Evolutionary conservation across 2,888 invertebrate species (phyloP).

Genomic region (Boloria selene): DNA sequence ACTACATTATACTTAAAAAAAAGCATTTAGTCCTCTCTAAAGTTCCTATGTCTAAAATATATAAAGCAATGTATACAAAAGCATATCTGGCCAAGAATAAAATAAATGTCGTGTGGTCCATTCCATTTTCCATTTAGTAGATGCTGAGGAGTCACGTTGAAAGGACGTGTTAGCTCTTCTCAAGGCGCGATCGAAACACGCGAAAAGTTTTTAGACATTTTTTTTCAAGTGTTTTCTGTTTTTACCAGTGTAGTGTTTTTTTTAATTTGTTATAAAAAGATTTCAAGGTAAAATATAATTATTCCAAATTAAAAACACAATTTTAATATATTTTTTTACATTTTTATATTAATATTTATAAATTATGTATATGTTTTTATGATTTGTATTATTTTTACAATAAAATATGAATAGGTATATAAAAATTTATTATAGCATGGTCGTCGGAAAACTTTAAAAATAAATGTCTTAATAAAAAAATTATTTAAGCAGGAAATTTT

Average conservation of each 20-base stretch:
- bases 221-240: constrained; percentile 7
- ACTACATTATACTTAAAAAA: too few relatives aligned
- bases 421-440: too few relatives aligned
- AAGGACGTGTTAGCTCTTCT: constrained; percentile 46
- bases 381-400: not conserved
- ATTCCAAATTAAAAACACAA: not conserved
- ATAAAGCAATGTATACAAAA: too few relatives aligned
- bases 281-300: constrained; percentile 8
- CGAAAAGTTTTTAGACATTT: constrained; percentile 21
- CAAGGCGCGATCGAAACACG: constrained; percentile 20
- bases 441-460: too few relatives aligned
- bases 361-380: not conserved
- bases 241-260: constrained; percentile 25
- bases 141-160: constrained; percentile 51
- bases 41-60: too few relatives aligned
- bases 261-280: not conserved
- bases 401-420: not conserved
- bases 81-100: constrained; percentile 29
- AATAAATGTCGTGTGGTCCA: constrained; percentile 46
- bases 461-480: too few relatives aligned
- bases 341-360: not conserved
- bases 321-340: not conserved
- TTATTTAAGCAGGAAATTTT: too few relatives aligned
- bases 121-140: constrained; percentile 52
- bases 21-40: too few relatives aligned